Evolutionary conservation across 2,888 invertebrate species (phyloP).

Genomic region (Leptinotarsa peninsularis): DNA sequence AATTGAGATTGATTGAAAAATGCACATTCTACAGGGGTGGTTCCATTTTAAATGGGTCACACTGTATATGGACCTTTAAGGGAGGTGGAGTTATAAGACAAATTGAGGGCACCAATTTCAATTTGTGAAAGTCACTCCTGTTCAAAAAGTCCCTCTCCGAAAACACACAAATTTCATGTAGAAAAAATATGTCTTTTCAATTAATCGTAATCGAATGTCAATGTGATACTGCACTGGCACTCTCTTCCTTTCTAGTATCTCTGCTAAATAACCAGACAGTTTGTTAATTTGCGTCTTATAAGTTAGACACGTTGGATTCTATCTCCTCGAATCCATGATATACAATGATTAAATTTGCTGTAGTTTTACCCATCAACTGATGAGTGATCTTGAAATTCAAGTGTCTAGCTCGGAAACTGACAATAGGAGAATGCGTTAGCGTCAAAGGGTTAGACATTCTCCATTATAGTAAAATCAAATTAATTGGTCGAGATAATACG

Average conservation of each 20-base stretch:
- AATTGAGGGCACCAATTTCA: too few relatives aligned
- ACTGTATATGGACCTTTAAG: too few relatives aligned
- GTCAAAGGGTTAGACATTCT: constrained; percentile 7
- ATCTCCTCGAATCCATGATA: constrained; percentile 43
- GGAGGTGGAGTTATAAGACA: too few relatives aligned
- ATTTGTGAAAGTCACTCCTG: too few relatives aligned
- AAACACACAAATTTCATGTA: too few relatives aligned
- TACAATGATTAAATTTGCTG: constrained; percentile 47
- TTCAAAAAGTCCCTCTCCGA: too few relatives aligned
- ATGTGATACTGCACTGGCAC: constrained; percentile 30
- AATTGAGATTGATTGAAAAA: too few relatives aligned
- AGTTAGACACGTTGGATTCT: constrained; percentile 46
- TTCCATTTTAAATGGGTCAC: too few relatives aligned
- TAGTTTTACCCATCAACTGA: constrained; percentile 41
- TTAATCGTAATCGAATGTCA: not conserved
- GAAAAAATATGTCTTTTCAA: too few relatives aligned
- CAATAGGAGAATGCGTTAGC: constrained; percentile 22
- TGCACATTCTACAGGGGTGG: too few relatives aligned
- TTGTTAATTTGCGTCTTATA: constrained; percentile 49
- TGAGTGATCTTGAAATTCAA: constrained; percentile 27
- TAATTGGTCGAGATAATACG: not conserved
- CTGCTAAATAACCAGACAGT: constrained; percentile 45
- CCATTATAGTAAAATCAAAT: not conserved
- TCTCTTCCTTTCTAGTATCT: constrained; percentile 28
- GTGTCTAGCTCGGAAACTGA: constrained; percentile 15